These are phyloP conservation scores for Puma concolor DNA, from an alignment of 2,113 vertebrate genomes.

Conservation along the genomic window DNA sequence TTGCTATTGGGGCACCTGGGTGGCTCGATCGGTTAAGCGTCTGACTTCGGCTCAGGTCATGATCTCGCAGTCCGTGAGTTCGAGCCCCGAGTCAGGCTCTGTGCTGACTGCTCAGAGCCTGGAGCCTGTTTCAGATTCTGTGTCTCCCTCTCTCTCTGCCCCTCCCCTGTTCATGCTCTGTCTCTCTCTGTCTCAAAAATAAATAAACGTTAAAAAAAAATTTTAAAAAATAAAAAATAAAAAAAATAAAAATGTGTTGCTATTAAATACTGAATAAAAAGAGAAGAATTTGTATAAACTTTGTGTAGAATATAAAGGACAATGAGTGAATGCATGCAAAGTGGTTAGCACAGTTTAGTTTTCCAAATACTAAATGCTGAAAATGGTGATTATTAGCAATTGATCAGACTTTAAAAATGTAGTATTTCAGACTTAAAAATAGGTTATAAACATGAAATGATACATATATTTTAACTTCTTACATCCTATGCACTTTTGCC, in stretches of 20 bases:
- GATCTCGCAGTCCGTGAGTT: no score
- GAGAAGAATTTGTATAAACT: not conserved
- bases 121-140: no score
- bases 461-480: not conserved
- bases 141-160: no score
- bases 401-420: not conserved
- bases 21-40: no score
- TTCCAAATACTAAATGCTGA: not conserved
- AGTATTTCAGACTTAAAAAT: not conserved
- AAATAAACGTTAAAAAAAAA: no score
- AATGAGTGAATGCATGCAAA: not conserved
- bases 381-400: not conserved
- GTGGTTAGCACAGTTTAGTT: not conserved
- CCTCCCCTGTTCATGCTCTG: no score
- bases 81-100: no score
- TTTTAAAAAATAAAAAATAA: no score
- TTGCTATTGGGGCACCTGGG: not conserved
- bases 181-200: no score
- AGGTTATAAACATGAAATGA: not conserved
- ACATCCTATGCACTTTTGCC: fast-evolving
- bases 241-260: not conserved
- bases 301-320: not conserved
- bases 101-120: no score
- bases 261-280: constrained; percentile 17
- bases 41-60: no score